Evolutionary conservation across 2,888 invertebrate genomes (phyloP).

Genomic region (Lasioglossum leucozonium): DNA sequence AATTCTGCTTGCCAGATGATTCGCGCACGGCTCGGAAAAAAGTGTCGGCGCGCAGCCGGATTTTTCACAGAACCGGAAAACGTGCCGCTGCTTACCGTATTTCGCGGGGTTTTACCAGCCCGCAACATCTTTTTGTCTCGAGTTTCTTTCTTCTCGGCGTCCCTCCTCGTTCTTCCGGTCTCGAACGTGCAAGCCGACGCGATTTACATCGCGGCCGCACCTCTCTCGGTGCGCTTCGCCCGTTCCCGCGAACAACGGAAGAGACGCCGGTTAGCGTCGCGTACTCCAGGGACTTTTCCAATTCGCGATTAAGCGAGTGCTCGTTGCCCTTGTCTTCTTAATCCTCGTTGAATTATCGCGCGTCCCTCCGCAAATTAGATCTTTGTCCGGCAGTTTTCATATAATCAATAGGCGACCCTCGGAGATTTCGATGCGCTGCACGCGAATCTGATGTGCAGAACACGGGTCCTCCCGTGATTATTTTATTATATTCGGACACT

Average conservation of each 20-base stretch:
- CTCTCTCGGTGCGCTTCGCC: too few species aligned
- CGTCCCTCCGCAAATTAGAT: not conserved
- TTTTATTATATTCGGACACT: too few species aligned
- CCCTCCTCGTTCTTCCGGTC: not conserved
- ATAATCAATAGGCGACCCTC: not conserved
- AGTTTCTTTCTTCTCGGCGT: not conserved
- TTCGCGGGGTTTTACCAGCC: conserved; percentile 34
- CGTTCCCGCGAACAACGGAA: conserved; percentile 7
- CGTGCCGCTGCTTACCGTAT: conserved; percentile 52
- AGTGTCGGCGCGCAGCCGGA: conserved; percentile 59
- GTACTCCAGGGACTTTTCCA: conserved; percentile 10
- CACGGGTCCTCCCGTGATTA: not conserved
- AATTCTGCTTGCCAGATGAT: not conserved
- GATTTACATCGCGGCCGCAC: not conserved
- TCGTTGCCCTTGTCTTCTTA: conserved; percentile 12
- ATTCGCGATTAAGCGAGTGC: conserved; percentile 12
- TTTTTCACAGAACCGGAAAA: conserved; percentile 59
- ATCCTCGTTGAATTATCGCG: not conserved
- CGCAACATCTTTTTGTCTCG: conserved; percentile 19
- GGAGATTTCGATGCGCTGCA: not conserved
- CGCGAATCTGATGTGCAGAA: not conserved
- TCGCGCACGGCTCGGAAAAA: conserved; percentile 42
- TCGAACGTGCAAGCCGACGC: conserved; percentile 2
- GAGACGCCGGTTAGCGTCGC: not conserved
- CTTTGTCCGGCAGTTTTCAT: not conserved